A percentile compares a stretch with the other conserved stretches of the same genome.
These are phyloP conservation scores for Myotis planiceps DNA, from an alignment of 2,797 vertebrate species.

Conservation along the genomic window DNA sequence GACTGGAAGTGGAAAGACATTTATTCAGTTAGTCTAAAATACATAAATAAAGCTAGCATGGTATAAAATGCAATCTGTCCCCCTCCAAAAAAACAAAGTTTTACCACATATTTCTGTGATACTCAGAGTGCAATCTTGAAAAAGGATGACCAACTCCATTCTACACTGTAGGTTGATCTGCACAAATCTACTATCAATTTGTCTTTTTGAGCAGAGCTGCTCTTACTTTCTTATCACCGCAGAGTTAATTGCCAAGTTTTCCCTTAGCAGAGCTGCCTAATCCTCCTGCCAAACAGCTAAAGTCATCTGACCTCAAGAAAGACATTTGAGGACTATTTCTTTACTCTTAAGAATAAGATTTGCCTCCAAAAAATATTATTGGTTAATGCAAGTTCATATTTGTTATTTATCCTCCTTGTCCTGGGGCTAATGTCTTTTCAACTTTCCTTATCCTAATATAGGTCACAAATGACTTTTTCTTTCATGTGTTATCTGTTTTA, in stretches of 20 bases:
- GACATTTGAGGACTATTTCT: background rate
- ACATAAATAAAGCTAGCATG: background rate
- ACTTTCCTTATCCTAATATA: background rate
- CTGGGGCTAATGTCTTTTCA: background rate
- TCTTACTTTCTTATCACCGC: background rate
- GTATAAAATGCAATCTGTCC: background rate
- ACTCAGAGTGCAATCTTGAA: background rate
- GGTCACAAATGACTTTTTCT: background rate
- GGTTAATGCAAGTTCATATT: background rate
- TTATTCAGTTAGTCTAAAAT: background rate
- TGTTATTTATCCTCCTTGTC: background rate
- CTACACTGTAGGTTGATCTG: background rate
- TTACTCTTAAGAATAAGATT: background rate
- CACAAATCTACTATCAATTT: background rate
- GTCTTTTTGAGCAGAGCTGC: background rate
- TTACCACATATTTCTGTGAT: background rate
- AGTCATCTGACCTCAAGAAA: background rate
- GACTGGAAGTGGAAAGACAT: background rate
- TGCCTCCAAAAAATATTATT: background rate
- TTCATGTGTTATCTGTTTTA: background rate
- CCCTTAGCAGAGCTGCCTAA: background rate
- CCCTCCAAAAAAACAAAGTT: background rate
- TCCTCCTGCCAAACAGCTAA: background rate
- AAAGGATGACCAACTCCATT: background rate
- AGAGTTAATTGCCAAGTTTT: background rate